phyloP scores from a whole-genome alignment of 1,140 invertebrate genomes.

The Zaprionus kolodkinae region DNA sequence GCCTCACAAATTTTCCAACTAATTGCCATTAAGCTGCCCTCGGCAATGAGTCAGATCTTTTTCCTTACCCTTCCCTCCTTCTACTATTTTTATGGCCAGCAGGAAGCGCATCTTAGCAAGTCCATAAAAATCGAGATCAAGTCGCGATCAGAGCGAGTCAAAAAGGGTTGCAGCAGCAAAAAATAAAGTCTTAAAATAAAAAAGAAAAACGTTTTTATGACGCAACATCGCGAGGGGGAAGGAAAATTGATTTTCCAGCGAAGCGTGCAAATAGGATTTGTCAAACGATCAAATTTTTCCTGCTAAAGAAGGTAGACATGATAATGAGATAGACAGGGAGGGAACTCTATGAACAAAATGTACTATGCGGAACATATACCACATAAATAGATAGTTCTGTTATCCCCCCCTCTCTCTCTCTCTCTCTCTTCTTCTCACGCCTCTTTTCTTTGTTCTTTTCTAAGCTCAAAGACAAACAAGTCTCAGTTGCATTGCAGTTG shows the following conservation, averaged over 20 bases:
- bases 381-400: constrained; percentile 23
- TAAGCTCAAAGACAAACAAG: constrained; percentile 73
- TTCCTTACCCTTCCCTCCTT: neutral
- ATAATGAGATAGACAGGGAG: constrained; percentile 32
- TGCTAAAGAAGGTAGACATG: constrained; percentile 52
- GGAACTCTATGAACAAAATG: constrained; percentile 13
- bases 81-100: constrained; percentile 19
- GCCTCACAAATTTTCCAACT: constrained; percentile 67
- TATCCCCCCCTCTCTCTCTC: constrained; percentile 6
- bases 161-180: constrained; percentile 58
- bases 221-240: constrained; percentile 12
- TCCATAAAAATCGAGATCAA: constrained; percentile 64
- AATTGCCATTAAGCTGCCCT: constrained; percentile 67
- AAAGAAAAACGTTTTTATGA: constrained; percentile 44
- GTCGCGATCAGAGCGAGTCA: constrained; percentile 64
- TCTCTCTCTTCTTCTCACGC: constrained; percentile 21
- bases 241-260: constrained; percentile 71
- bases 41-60: constrained; percentile 48
- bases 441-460: constrained; percentile 45
- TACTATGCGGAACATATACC: no score
- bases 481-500: constrained; percentile 57
- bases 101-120: constrained; percentile 72
- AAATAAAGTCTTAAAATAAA: constrained; percentile 55
- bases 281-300: constrained; percentile 60
- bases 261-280: constrained; percentile 80